Base-by-base conservation (phyloP, 2,888 invertebrate species). In the Drosophila robusta region DNA sequence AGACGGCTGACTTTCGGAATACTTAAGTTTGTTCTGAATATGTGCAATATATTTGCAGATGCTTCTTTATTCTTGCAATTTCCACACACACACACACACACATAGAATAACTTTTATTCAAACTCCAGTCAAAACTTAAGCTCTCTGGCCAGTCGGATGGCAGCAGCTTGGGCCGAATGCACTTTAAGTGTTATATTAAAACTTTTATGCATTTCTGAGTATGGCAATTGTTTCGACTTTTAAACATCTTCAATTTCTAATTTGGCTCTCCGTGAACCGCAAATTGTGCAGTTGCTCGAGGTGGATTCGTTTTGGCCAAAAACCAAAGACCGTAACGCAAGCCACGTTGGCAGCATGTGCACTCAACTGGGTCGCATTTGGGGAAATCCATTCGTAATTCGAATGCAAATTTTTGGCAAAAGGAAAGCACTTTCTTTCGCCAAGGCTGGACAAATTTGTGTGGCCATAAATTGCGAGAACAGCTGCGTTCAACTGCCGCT, bases 331-430 rank as follows among this genome's bases (percentile, higher is more conserved):
- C 34, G 34, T n/a, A 49, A 49, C 16, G 41, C 63, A 71, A 79
- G 71, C 73, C 75, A 29, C 4, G 63, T 75, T 84, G 75, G 77
- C 77, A 84, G 78, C 79, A 78, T 83, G 75, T 86, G 84, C 84
- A 84, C 57, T 78, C 78, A 75, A 18, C 58, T 63, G 64, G 60
- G 45, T 58, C 44, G 61, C 68, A 65, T 64, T 57, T 16, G 66
- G 66, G 41, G 58, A 66, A 75, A 66, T 14, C 66, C 73, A 80
- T 83, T 74, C 71, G 74, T 70, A 74, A 80, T 86, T 82, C 87
- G 80, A 83, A 86, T 80, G 81, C 75, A 80, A 78, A 86, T 80
- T 73, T 73, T 75, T 86, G 80, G 70, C 86, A 78, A 68, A 58
- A 54, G 61, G 54, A 75, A 66, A 82, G 70, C 68, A 68, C 62